Conservation (phyloP, 2,888 invertebrate genomes). For the Polymixis flavicincta region DNA sequence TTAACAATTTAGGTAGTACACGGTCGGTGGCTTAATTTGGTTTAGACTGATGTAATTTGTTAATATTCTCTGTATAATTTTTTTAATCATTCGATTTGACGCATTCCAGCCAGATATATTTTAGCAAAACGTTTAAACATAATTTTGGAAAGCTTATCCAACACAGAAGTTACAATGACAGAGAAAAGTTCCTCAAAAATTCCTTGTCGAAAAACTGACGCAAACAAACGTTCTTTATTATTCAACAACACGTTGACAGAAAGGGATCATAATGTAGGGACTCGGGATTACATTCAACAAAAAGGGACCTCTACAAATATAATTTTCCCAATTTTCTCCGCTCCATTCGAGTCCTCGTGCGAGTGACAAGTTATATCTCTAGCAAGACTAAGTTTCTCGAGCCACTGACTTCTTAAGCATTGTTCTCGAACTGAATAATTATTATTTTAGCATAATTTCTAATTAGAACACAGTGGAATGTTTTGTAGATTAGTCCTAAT, state of each 20-base stretch:
- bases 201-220: not conserved
- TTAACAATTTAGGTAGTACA: too few relatives aligned
- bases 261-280: not conserved
- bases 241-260: slow-evolving; percentile 1
- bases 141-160: not conserved
- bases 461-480: slow-evolving; percentile 1
- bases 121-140: not conserved
- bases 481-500: slow-evolving; percentile 1
- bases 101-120: not conserved
- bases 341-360: not conserved
- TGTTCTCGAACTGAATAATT: slow-evolving; percentile 7
- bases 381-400: not conserved
- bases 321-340: slow-evolving; percentile 21
- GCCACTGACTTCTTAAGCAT: slow-evolving; percentile 3
- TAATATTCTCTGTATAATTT: not conserved
- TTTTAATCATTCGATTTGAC: not conserved
- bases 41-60: not conserved
- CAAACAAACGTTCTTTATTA: not conserved
- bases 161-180: not conserved
- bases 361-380: not conserved
- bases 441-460: slow-evolving; percentile 14
- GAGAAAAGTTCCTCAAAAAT: not conserved
- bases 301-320: slow-evolving; percentile 5
- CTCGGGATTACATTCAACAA: not conserved
- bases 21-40: not conserved